These are phyloP conservation scores for Natrix natrix DNA, from an alignment of 2,797 vertebrate genomes.

Conservation along the genomic window DNA sequence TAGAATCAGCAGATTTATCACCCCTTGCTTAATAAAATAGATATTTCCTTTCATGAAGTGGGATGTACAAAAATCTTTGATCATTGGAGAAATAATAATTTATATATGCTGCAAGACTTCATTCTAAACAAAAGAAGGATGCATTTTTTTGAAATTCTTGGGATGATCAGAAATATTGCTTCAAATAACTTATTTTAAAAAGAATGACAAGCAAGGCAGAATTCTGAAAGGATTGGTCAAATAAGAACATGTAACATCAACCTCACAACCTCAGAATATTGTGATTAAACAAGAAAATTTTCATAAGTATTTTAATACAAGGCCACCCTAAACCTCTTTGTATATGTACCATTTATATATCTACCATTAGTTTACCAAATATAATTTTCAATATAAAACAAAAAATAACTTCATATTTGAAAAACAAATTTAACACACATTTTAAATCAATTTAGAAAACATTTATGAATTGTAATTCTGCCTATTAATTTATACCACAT, in stretches of 20 bases:
- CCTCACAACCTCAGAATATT: not conserved
- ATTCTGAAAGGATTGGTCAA: not conserved
- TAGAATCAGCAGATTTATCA: not conserved
- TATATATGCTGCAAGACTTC: not conserved
- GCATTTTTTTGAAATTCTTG: not conserved
- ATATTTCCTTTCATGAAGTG: not conserved
- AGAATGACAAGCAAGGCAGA: not conserved
- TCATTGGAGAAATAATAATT: not conserved
- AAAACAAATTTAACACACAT: not conserved
- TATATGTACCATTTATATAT: not conserved
- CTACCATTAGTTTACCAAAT: not conserved
- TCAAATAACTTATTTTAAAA: not conserved
- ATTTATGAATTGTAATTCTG: not conserved
- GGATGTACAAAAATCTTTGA: not conserved
- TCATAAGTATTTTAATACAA: not conserved
- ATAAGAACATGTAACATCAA: not conserved
- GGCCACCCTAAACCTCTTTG: not conserved
- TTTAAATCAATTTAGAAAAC: not conserved
- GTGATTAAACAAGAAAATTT: not conserved
- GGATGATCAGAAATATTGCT: not conserved
- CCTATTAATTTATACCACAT: not conserved
- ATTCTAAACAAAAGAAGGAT: not conserved
- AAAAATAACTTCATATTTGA: not conserved
- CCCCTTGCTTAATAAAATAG: not conserved
- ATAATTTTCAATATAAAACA: not conserved